Conservation (phyloP, 2,113 vertebrate genomes). For the Barbus barbus region DNA sequence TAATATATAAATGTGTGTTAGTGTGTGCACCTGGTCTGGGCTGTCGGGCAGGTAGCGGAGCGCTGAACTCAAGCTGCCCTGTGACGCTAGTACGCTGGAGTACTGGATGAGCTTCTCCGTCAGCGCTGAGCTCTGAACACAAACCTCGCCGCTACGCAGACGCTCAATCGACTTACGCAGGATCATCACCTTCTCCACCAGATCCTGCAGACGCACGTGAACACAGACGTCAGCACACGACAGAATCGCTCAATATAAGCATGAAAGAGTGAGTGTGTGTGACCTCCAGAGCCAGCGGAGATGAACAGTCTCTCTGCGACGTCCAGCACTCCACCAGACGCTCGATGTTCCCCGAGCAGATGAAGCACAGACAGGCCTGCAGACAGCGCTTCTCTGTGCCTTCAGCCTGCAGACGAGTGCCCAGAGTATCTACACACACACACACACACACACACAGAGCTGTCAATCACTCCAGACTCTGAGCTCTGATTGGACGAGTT, state of each 20-base stretch:
- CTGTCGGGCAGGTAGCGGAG: conserved; percentile 83
- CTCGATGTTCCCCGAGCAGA: conserved; percentile 91
- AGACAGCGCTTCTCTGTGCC: conserved; percentile 77
- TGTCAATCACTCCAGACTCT: not conserved
- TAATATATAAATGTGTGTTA: not conserved
- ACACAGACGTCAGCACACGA: not conserved
- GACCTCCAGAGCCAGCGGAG: conserved; percentile 87
- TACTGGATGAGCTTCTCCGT: conserved; percentile 83
- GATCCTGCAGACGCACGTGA: conserved; percentile 73
- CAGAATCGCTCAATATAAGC: not conserved
- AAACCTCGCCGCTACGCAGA: conserved; percentile 72
- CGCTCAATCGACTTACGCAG: conserved; percentile 84
- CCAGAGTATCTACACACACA: conserved; percentile 78
- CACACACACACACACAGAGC: not conserved
- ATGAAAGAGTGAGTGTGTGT: not conserved
- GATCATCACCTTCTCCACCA: conserved; percentile 92
- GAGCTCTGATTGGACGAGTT: too few species aligned
- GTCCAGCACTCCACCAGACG: conserved; percentile 89
- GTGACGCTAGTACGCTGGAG: conserved; percentile 84
- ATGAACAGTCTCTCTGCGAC: conserved; percentile 75
- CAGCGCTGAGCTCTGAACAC: conserved; percentile 80
- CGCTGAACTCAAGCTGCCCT: conserved; percentile 84
- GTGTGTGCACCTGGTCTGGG: conserved; percentile 78
- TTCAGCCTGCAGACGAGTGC: conserved; percentile 82
- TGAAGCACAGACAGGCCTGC: conserved; percentile 90